phyloP scores from a whole-genome alignment of 2,888 invertebrate genomes.

The Sclerodermus sp. region DNA sequence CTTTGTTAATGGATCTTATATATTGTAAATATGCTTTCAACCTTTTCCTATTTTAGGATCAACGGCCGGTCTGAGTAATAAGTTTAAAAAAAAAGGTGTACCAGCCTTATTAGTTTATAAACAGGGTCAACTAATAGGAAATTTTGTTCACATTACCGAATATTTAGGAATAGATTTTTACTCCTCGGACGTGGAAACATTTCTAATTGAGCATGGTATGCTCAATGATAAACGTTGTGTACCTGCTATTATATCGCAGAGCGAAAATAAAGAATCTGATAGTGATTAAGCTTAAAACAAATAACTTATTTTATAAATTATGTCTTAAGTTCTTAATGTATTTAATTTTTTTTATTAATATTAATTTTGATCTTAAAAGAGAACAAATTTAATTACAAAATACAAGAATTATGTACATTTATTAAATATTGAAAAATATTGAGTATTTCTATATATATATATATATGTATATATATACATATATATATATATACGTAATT shows the following conservation, averaged over 20 bases:
- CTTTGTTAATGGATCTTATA: neutral
- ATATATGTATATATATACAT: neutral
- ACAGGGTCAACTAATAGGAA: slow-evolving; percentile 85
- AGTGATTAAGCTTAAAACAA: slow-evolving; percentile 55
- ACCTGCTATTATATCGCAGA: slow-evolving; percentile 57
- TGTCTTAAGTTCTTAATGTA: no score
- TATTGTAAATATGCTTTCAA: neutral
- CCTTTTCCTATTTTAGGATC: slow-evolving; percentile 59
- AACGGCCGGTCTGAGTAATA: slow-evolving; percentile 80
- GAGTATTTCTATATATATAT: slow-evolving; percentile 2
- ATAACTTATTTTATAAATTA: no score
- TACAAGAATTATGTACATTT: neutral
- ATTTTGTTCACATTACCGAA: slow-evolving; percentile 84
- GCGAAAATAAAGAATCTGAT: slow-evolving; percentile 43
- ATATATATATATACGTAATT: slow-evolving; percentile 1
- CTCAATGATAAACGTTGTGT: slow-evolving; percentile 71
- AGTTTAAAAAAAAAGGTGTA: slow-evolving; percentile 83
- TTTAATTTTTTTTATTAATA: neutral
- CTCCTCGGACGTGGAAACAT: slow-evolving; percentile 86
- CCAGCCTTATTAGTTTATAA: slow-evolving; percentile 93
- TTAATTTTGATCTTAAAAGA: neutral
- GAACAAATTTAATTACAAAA: neutral
- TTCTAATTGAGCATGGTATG: slow-evolving; percentile 83
- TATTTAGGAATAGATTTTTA: slow-evolving; percentile 90
- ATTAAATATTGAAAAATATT: neutral